Conservation (phyloP, 2,797 vertebrate genomes). For the Peromyscus melanophrys region DNA sequence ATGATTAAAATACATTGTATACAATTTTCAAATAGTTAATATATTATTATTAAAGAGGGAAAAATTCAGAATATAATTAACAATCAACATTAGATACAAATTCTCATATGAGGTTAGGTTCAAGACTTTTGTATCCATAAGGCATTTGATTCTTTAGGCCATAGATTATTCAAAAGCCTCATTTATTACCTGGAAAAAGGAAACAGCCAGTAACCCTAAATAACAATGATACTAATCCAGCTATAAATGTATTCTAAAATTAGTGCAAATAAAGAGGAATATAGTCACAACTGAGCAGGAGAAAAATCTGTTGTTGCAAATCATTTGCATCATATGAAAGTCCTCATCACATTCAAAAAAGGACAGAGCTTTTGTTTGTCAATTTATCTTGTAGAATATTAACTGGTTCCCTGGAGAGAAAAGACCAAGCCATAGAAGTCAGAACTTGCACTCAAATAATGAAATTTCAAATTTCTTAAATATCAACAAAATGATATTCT, state of each 20-base stretch:
- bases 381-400: conserved; percentile 55
- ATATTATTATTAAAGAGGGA: background rate
- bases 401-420: background rate
- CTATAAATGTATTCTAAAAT: background rate
- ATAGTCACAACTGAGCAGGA: background rate
- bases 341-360: conserved; percentile 36
- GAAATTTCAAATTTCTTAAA: conserved; percentile 59
- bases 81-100: background rate
- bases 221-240: background rate
- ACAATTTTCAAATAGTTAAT: background rate
- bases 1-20: background rate
- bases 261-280: conserved; percentile 35
- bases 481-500: conserved; percentile 39
- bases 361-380: conserved; percentile 36
- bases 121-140: background rate
- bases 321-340: conserved; percentile 57
- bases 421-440: conserved; percentile 18
- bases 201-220: conserved; percentile 10
- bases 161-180: background rate
- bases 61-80: background rate
- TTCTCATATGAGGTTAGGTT: background rate
- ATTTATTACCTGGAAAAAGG: background rate
- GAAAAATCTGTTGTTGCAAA: conserved; percentile 41
- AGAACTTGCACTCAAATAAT: conserved; percentile 34
- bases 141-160: background rate